A percentile compares a stretch with the other conserved stretches of the same genome.
These are phyloP conservation scores for Otocyon megalotis DNA, from an alignment of 2,113 vertebrate species.

Conservation along the genomic window DNA sequence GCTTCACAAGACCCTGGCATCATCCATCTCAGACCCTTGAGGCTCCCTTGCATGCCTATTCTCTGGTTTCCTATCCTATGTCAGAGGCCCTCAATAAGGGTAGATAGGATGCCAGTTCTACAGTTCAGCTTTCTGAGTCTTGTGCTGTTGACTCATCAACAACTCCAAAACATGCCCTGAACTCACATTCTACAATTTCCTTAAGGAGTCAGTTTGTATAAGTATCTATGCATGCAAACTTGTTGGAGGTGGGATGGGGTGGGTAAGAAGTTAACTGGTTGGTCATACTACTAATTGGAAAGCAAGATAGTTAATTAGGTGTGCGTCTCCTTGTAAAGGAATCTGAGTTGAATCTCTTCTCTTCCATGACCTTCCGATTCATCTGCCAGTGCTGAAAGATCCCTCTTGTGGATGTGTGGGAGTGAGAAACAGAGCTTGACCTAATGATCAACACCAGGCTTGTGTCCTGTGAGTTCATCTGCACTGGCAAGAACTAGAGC, in stretches of 20 bases:
- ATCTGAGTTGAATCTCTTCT: background rate
- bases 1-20: background rate
- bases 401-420: background rate
- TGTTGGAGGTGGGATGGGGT: background rate
- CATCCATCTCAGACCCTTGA: background rate
- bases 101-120: background rate
- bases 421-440: background rate
- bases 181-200: background rate
- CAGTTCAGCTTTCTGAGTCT: slow-evolving; percentile 5
- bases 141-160: background rate
- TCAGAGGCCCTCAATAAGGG: background rate
- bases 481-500: background rate
- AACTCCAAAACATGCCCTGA: background rate
- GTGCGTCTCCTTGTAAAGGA: background rate
- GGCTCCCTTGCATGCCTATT: background rate
- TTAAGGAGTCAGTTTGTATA: background rate
- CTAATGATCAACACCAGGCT: background rate
- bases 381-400: background rate
- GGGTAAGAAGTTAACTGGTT: background rate
- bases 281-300: background rate
- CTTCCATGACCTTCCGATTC: background rate
- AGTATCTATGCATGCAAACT: background rate
- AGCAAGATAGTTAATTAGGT: background rate
- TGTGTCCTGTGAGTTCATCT: background rate
- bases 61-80: background rate